Evolutionary conservation across 2,888 invertebrate genomes (phyloP).

Genomic region (Chrysopilus asiliformis): DNA sequence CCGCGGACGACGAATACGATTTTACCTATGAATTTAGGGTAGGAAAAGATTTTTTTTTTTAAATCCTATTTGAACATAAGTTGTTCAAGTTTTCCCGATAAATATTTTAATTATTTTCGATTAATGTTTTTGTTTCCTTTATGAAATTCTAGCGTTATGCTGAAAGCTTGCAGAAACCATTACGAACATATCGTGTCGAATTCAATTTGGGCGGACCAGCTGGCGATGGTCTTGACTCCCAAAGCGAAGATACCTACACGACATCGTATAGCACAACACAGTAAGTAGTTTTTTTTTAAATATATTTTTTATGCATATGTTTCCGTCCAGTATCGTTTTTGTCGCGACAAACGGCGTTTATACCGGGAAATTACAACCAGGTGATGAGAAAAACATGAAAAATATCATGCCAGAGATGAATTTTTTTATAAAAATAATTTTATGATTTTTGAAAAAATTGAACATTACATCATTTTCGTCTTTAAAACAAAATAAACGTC

Average conservation of each 20-base stretch:
- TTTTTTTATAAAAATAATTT: no score
- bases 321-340: no score
- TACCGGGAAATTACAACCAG: no score
- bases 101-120: constrained; percentile 6
- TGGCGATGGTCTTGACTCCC: constrained; percentile 26
- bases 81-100: not conserved
- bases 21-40: constrained; percentile 55
- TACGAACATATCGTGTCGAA: constrained; percentile 36
- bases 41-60: constrained; percentile 24
- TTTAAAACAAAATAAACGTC: no score
- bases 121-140: constrained; percentile 10
- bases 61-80: constrained; percentile 1
- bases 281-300: no score
- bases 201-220: constrained; percentile 26
- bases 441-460: no score
- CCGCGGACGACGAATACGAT: constrained; percentile 42
- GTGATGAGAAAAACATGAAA: no score
- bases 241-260: constrained; percentile 30
- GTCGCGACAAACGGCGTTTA: no score
- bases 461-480: no score
- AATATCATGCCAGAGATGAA: no score
- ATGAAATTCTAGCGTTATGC: constrained; percentile 35
- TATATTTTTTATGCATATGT: no score
- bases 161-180: constrained; percentile 36
- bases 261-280: constrained; percentile 35